phyloP scores from a whole-genome alignment of 2,888 invertebrate species.

The Phytoseiulus persimilis region DNA sequence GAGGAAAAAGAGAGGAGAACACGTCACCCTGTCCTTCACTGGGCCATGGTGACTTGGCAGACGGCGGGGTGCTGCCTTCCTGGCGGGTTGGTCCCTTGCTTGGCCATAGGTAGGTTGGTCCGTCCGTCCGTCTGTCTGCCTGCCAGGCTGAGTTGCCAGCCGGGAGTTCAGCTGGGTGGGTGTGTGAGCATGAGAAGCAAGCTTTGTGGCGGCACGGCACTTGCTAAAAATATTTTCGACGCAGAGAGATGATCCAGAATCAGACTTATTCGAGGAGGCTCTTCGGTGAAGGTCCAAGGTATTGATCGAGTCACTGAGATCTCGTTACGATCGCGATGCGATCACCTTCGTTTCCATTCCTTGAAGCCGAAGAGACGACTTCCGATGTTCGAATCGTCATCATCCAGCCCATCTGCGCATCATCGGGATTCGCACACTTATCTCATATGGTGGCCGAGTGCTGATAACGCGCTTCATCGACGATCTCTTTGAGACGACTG shows the following conservation, averaged over 20 bases:
- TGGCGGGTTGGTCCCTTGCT: no score
- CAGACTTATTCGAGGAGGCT: background rate
- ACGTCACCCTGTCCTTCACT: background rate
- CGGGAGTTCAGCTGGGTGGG: background rate
- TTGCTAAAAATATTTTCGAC: background rate
- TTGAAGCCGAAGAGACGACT: no score
- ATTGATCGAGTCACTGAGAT: background rate
- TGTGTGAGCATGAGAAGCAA: background rate
- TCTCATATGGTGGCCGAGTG: no score
- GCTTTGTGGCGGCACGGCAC: background rate
- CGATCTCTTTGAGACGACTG: no score
- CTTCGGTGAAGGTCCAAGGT: background rate
- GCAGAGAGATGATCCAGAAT: background rate
- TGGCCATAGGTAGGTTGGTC: no score
- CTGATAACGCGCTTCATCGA: no score
- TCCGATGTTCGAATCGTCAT: no score
- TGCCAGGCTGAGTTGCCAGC: background rate
- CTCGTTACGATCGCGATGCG: no score
- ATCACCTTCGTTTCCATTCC: no score
- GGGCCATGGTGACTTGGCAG: background rate
- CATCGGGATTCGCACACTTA: no score
- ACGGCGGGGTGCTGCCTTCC: no score
- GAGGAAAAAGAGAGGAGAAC: background rate
- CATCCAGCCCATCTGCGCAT: no score
- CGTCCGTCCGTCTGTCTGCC: background rate